phyloP scores from a whole-genome alignment of 2,888 invertebrate species.

The Tachina grossa region DNA sequence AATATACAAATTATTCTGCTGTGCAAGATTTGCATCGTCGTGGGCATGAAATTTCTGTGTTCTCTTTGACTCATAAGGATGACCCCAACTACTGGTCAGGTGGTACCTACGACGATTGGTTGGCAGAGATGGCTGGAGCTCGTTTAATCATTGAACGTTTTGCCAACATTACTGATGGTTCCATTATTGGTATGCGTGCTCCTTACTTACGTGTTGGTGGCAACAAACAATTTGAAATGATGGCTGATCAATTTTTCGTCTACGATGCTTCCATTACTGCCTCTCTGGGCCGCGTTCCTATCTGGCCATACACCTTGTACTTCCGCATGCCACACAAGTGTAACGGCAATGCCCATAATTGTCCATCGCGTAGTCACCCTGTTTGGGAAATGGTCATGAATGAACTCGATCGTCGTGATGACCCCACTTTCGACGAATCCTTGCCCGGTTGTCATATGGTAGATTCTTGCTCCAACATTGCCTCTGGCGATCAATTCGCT shows the following conservation, averaged over 20 bases:
- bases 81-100: slow-evolving; percentile 95
- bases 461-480: slow-evolving; percentile 96
- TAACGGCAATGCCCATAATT: slow-evolving; percentile 96
- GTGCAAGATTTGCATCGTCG: slow-evolving; percentile 94
- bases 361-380: slow-evolving; percentile 94
- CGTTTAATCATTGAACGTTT: slow-evolving; percentile 94
- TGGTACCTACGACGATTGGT: slow-evolving; percentile 95
- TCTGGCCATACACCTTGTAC: slow-evolving; percentile 98
- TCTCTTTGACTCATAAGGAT: slow-evolving; percentile 96
- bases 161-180: slow-evolving; percentile 95
- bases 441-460: slow-evolving; percentile 97
- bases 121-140: slow-evolving; percentile 96
- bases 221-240: slow-evolving; percentile 98
- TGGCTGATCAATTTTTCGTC: slow-evolving; percentile 96
- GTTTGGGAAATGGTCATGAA: slow-evolving; percentile 99
- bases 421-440: slow-evolving; percentile 96
- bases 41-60: slow-evolving; percentile 95
- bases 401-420: slow-evolving; percentile 95
- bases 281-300: slow-evolving; percentile 93
- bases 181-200: slow-evolving; percentile 93
- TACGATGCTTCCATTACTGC: slow-evolving; percentile 98
- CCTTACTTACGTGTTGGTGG: slow-evolving; percentile 96
- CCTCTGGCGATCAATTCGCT: slow-evolving; percentile 94
- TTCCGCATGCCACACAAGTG: slow-evolving; percentile 98
- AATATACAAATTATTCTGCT: slow-evolving; percentile 95